Evolutionary conservation across 2,888 invertebrate genomes (phyloP), one percentile per base, ranked within the genome.

Genomic region (Cataglyphis albicans): DNA sequence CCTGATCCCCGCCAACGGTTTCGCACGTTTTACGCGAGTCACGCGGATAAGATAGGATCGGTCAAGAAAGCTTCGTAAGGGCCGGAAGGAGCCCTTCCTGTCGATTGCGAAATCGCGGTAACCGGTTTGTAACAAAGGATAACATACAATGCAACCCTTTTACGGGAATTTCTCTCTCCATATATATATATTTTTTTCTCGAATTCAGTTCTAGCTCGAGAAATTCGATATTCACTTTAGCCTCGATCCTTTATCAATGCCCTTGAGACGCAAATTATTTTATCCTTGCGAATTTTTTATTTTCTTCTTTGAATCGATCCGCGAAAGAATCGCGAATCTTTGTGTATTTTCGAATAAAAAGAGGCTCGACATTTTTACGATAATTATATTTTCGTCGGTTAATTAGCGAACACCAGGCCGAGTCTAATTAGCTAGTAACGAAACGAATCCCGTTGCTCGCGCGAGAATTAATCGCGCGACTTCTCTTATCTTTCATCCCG

Each of bases 31-130:
- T 70, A 73, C 70, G 70, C 70, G 70, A 76, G 78, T 82, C 82
- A 52, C 57, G 78, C 32, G 76, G 64, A 65, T 48, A 76, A 64
- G 82, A 82, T 81, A 81, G 55, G 57, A 82, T 82, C 82, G 83
- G 29, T 32, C 80, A n/a, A 76, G 78, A 55, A 76, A 82, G 80
- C 65, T 68, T 55, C 83, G 55, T 48, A 74, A 83, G 83, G 82
- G 82, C 57, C 73, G 83, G 84, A 84, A 84, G 83, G 55, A 57
- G 35, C 64, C 84, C 68, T 82, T 55, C 82, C 82, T 55, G 64
- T 21, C 78, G 82, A 82, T 81, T 75, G 67, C 82, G 59, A 67
- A 78, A 65, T 78, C 78, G 81, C 63, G 81, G 48, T 44, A 57
- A 75, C 76, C 75, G 76, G 81, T 75, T 76, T 25, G 35, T 32